These are phyloP conservation scores for Hippoglossus hippoglossus DNA, from an alignment of 2,797 vertebrate genomes.

Conservation along the genomic window DNA sequence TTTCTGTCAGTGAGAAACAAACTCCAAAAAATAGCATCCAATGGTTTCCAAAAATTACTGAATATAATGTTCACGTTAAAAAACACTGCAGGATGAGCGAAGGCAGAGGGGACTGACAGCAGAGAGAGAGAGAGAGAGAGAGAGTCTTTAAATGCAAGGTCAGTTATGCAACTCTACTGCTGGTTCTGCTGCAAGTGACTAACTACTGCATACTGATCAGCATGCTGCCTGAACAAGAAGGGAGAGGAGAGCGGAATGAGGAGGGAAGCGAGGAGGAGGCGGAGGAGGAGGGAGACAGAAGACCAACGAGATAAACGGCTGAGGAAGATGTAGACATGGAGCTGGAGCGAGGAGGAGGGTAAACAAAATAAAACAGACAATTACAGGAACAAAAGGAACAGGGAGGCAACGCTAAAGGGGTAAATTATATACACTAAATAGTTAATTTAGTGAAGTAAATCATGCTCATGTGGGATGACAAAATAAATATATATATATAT, in stretches of 20 bases:
- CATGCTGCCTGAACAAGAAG: constrained; percentile 49
- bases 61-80: neutral
- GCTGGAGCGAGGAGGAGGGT: neutral
- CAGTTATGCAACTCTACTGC: constrained; percentile 90
- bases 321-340: constrained; percentile 21
- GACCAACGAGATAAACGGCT: constrained; percentile 14
- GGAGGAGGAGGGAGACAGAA: constrained; percentile 1
- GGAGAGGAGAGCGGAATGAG: constrained; percentile 17
- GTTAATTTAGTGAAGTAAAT: neutral
- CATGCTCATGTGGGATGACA: neutral
- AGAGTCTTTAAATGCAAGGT: constrained; percentile 81
- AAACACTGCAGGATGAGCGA: constrained; percentile 16
- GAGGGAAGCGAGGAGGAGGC: neutral
- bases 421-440: neutral
- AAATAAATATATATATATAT: neutral
- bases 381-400: neutral
- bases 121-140: too few species aligned
- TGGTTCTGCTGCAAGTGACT: constrained; percentile 89
- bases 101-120: constrained; percentile 14
- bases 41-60: neutral
- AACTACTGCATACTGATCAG: constrained; percentile 90
- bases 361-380: neutral
- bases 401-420: neutral
- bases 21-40: constrained; percentile 2
- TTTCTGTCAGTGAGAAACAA: neutral